These are phyloP conservation scores for Neodontobutis hainanensis DNA, from an alignment of 2,113 vertebrate genomes.

Conservation along the genomic window DNA sequence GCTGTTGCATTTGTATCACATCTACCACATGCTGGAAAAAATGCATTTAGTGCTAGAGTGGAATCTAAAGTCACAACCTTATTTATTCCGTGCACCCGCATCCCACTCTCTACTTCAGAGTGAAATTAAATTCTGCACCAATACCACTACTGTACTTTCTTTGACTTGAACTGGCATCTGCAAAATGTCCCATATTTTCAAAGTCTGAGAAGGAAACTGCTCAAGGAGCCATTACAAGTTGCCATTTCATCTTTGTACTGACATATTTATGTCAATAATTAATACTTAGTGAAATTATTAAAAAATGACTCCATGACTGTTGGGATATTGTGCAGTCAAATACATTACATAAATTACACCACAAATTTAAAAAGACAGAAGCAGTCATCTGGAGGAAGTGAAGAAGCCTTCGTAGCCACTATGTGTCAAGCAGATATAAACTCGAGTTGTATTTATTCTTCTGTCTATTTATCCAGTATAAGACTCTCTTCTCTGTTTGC, in stretches of 20 bases:
- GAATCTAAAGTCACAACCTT: slow-evolving; percentile 24
- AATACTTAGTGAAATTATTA: too few species aligned
- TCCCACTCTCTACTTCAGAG: slow-evolving; percentile 15
- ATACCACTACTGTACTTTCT: slow-evolving; percentile 31
- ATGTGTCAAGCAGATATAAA: slow-evolving; percentile 34
- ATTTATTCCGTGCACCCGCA: slow-evolving; percentile 29
- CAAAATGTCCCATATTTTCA: slow-evolving; percentile 25
- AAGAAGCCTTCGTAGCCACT: slow-evolving; percentile 13
- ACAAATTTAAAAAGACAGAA: too few species aligned
- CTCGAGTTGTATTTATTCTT: slow-evolving; percentile 29
- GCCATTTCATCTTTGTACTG: too few species aligned
- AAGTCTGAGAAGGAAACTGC: neutral
- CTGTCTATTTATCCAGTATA: neutral
- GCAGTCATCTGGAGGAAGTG: neutral
- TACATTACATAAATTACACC: too few species aligned
- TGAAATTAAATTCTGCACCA: slow-evolving; percentile 43
- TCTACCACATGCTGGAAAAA: slow-evolving; percentile 26
- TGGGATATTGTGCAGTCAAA: too few species aligned
- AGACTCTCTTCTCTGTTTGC: slow-evolving; percentile 10
- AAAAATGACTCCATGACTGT: too few species aligned
- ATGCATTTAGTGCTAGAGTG: slow-evolving; percentile 20
- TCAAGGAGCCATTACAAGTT: too few species aligned
- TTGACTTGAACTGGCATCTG: slow-evolving; percentile 21
- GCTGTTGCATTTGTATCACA: slow-evolving; percentile 36
- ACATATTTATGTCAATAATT: too few species aligned